Percentiles rank a stretch among this genome's conserved stretches.
phyloP scores from a whole-genome alignment of 2,888 invertebrate genomes.

The Steinernema carpocapsae region DNA sequence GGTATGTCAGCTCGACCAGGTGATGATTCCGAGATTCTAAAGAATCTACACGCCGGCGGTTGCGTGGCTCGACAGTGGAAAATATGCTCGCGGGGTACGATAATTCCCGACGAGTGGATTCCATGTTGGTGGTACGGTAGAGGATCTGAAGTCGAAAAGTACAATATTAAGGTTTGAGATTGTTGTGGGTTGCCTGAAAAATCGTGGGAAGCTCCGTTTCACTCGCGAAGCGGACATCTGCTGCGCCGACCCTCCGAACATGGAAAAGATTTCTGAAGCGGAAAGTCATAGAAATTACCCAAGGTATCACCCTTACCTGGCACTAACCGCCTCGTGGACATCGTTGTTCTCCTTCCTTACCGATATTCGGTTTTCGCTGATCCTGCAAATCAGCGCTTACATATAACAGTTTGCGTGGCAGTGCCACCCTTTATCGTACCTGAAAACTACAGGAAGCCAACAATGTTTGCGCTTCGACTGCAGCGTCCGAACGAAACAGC shows the following conservation, averaged over 20 bases:
- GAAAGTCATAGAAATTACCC: neutral
- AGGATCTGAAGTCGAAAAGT: slow-evolving; percentile 75
- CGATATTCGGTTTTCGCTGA: slow-evolving; percentile 2
- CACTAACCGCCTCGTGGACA: neutral
- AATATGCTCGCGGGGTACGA: neutral
- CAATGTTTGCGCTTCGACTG: slow-evolving; percentile 2
- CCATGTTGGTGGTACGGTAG: slow-evolving; percentile 80
- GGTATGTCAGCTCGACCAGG: slow-evolving; percentile 91
- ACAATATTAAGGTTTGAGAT: slow-evolving; percentile 61
- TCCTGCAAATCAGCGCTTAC: too few species aligned
- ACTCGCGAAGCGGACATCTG: slow-evolving; percentile 97
- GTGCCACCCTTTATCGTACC: too few species aligned
- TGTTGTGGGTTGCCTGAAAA: slow-evolving; percentile 76
- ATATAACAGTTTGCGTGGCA: too few species aligned
- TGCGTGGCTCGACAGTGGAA: slow-evolving; percentile 78
- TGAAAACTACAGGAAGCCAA: neutral
- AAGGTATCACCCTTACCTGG: neutral
- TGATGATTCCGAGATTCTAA: slow-evolving; percentile 83
- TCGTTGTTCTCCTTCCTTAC: neutral
- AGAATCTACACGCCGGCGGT: slow-evolving; percentile 77
- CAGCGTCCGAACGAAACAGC: slow-evolving; percentile 22
- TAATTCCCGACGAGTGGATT: slow-evolving; percentile 75
- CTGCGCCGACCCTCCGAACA: slow-evolving; percentile 95
- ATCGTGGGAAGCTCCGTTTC: slow-evolving; percentile 98
- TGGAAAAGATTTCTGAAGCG: slow-evolving; percentile 90